These are phyloP conservation scores for Nasonia vitripennis DNA, from an alignment of 1,140 invertebrate genomes.

Conservation along the genomic window DNA sequence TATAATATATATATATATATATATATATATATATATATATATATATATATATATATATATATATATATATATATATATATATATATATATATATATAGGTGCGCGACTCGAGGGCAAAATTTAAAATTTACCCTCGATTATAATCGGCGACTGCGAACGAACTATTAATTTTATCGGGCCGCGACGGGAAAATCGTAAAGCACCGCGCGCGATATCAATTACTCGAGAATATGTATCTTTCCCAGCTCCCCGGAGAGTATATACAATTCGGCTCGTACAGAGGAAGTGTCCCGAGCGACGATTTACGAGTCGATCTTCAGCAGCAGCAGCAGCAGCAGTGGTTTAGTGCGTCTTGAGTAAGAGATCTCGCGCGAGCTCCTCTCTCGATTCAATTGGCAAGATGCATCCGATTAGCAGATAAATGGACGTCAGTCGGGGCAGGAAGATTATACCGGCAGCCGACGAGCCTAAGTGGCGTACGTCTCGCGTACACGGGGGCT, in stretches of 20 bases:
- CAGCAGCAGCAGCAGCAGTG: no score
- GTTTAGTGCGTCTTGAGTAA: background rate
- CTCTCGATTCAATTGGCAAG: constrained; percentile 47
- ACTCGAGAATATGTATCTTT: background rate
- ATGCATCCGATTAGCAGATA: constrained; percentile 48
- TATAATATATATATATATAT: background rate
- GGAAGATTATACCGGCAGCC: constrained; percentile 11
- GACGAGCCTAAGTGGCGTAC: constrained; percentile 17
- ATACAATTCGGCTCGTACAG: no score
- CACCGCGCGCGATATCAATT: constrained; percentile 4
- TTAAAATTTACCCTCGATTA: background rate
- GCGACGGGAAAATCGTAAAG: background rate
- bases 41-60: background rate
- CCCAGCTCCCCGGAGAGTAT: no score
- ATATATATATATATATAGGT: background rate
- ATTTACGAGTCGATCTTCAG: no score
- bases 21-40: background rate
- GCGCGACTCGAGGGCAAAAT: background rate
- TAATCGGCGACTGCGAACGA: background rate
- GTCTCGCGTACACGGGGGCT: constrained; percentile 4
- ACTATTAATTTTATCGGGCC: background rate
- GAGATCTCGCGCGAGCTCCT: background rate
- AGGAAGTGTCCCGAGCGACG: no score
- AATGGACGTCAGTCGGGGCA: constrained; percentile 37
- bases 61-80: no score